Base-by-base conservation (phyloP, 2,797 vertebrate species). In the Corythornis leucogaster region DNA sequence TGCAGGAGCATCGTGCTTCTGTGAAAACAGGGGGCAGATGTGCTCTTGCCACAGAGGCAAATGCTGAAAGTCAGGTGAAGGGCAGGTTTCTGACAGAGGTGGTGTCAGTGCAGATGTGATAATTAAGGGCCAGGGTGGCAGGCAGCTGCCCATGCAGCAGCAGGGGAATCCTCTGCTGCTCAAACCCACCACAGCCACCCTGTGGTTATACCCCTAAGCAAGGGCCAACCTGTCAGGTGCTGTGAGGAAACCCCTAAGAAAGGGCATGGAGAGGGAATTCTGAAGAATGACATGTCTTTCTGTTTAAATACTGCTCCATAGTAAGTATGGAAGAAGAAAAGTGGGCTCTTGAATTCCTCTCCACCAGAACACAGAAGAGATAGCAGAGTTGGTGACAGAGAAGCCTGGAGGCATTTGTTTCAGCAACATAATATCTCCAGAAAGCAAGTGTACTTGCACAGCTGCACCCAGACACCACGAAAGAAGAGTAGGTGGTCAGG, bases 1-100 rank as follows among this genome's bases (percentile, higher is more conserved):
- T 6, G 6, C 1, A 15, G 64, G 48, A 30, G 20, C 2, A 1
- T 18, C 8, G 1, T 2, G 0, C 31, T 63, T 24, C 74, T 53
- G 0, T 16, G 21, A 53, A 79, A 58, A 68, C 11, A 33, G 25
- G 2, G 13, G 45, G n/a, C 75, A 59, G 61, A 15, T 7, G n/a
- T 24, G 14, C 51, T 51, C 33, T 20, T 33, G 58, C 38, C 10
- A 19, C 19, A 35, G 35, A 61, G 66, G 50, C 1, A 9, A 66
- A 67, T 6, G 30, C 24, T 43, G 67, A 62, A 82, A 80, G 64
- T 40, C 67, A 80, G 33, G 33, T 25, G 75, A 64, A 61, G 82
- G 69, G n/a, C 35, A 61, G 25, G 50, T n/a, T 85, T 42, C 38
- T 0, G 1, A 40, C 24, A 55, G 42, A 55, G 40, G 11, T 0